Conservation (phyloP, 2,797 vertebrate species). For the Coendou prehensilis region DNA sequence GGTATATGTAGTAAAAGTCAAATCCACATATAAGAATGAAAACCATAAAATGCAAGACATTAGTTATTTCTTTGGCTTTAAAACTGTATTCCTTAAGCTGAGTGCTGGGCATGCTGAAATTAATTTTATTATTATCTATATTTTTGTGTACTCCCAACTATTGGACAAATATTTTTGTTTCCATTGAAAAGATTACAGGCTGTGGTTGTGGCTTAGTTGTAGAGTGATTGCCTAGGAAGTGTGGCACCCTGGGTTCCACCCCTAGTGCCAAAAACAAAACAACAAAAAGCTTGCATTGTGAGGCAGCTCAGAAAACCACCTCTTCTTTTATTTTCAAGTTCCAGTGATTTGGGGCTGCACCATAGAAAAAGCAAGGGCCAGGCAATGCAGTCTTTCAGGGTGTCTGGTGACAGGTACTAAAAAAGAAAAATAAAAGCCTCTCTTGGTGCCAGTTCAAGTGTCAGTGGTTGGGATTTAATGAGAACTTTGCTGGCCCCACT, state of each 20-base stretch:
- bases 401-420: conserved; percentile 64
- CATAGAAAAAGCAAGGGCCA: background rate
- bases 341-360: background rate
- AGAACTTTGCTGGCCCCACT: background rate
- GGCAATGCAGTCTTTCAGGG: background rate
- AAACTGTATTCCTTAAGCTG: conserved; percentile 15
- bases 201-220: background rate
- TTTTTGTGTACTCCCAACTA: background rate
- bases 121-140: background rate
- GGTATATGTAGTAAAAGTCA: background rate
- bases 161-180: background rate
- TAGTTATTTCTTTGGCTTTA: background rate
- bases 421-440: conserved; percentile 47
- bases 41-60: background rate
- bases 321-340: background rate
- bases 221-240: background rate
- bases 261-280: background rate
- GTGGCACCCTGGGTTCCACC: background rate
- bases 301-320: background rate
- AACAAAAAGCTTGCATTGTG: background rate
- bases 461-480: background rate
- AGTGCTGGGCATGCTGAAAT: background rate
- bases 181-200: background rate
- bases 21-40: background rate
- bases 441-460: conserved; percentile 41